Base-by-base conservation (phyloP, 2,888 invertebrate genomes). In the Hypselothyrea guttata region DNA sequence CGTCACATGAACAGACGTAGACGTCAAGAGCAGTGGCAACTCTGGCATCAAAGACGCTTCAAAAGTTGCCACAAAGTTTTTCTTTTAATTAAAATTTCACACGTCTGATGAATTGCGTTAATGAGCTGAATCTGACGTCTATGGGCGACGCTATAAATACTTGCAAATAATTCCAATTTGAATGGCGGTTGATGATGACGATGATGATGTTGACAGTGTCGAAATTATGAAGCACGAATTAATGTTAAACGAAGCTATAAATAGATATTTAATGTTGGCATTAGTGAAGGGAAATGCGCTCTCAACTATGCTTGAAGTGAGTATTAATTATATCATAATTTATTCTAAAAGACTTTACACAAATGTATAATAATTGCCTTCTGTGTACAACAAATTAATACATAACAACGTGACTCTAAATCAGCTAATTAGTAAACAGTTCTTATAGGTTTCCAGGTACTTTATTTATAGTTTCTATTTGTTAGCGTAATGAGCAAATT, bases 401-500 rank as follows among this genome's bases (percentile, higher is more conserved):
- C 22, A 22, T 22, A 22, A 22, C 22, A 22, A 4, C 22, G 2
- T 22, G 5, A 22, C 22, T 22, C 22, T 4, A 22, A 22, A 4
- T 22, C 5, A 22, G 5, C 2, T 5, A 22, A 22, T 22, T 28
- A n/a, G 13, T 11, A 9, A 51, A n/a, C 11, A n/a, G 16, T 33
- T 22, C 33, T 37, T 44, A 37, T 34, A 18, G 35, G 22, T 44
- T 8, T 12, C 13, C n/a, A 13, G 22, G 22, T 22, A 22, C 22
- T 22, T 5, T 22, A 34, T 30, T 52, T 52, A 53, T 71, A 75
- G 63, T 70, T 78, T 66, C 67, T 46, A 48, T 73, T 64, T 60
- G 42, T 44, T 44, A 46, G 45, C 63, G 63, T 71, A 61, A 78
- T 56, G 62, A 58, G 45, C 52, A 61, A 72, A 72, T 78, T 68